These are phyloP conservation scores for Electrophaes corylata DNA, from an alignment of 2,888 invertebrate species.

Conservation along the genomic window DNA sequence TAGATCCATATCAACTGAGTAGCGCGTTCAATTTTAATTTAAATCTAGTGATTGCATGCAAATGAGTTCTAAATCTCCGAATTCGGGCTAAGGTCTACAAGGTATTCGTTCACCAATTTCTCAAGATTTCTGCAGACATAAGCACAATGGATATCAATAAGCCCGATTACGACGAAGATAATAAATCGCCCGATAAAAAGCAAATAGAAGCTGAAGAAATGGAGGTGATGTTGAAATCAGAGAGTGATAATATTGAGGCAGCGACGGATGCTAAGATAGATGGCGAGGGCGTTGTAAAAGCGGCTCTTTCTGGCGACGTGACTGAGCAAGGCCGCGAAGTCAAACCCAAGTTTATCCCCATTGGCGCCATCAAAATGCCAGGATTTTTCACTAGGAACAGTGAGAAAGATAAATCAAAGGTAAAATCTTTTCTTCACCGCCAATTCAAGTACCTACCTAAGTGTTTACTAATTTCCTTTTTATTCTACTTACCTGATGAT, in stretches of 20 bases:
- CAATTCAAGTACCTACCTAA: no score
- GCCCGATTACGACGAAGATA: conserved; percentile 68
- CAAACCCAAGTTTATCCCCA: conserved; percentile 92
- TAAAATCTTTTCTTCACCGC: neutral
- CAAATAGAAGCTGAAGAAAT: conserved; percentile 87
- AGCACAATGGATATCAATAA: conserved; percentile 72
- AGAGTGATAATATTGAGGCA: conserved; percentile 79
- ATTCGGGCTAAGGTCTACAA: neutral
- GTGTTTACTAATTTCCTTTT: no score
- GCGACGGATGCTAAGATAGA: conserved; percentile 73
- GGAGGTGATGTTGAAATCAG: conserved; percentile 85
- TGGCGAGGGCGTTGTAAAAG: conserved; percentile 75
- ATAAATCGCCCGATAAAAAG: conserved; percentile 85
- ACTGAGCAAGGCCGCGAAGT: conserved; percentile 89
- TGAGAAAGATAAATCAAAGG: conserved; percentile 89
- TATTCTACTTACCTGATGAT: no score
- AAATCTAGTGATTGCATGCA: neutral
- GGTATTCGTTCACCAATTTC: neutral
- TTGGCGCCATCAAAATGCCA: conserved; percentile 94
- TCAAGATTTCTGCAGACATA: conserved; percentile 48
- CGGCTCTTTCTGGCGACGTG: conserved; percentile 81
- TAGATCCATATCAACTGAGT: neutral
- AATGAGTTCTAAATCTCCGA: neutral
- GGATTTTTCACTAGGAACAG: conserved; percentile 92
- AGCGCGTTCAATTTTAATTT: neutral